Evolutionary conservation across 2,888 invertebrate species (phyloP), one percentile per base, ranked within the genome.

Genomic region (Dynastes maya): DNA sequence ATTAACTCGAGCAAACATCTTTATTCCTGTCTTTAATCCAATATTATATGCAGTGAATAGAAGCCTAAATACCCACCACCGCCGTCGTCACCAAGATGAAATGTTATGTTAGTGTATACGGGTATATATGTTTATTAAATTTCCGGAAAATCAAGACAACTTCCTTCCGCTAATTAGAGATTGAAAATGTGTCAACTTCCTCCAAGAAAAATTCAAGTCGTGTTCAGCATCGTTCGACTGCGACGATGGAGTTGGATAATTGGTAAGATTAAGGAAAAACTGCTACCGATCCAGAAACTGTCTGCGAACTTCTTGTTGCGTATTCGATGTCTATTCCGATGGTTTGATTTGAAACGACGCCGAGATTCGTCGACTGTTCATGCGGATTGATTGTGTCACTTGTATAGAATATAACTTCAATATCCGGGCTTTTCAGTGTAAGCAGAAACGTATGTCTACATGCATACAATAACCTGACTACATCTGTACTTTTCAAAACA

Each of bases 21-120:
- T 74, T 74, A 74, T 74, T 74, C 61, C 61, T 61, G 63, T 49
- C 63, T 63, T 61, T 74, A 74, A 74, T 74, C 72, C 61, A 74
- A 74, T 74, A 74, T 61, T 74, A 74, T 37, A 61, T 32, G 58
- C 61, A 61, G 45, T 74, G 72, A 74, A 74, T 74, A 74, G 72
- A 61, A 74, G 45, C 61, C 55, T 74, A 74, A 74, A 61, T 74
- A 63, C 63, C 29, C 72, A 11, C 55, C n/a, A 58, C 27, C 61
- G 37, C 72, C 45, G 45, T 61, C 37, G 49, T 74, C 22, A 13
- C 63, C 63, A 61, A 61, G 58, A 61, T 32, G 58, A 40, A 74
- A 74, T 40, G 32, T 63, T 74, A 49, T 55, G 55, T n/a, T 55
- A 51, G 53, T 72, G n/a, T 16, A 58, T 37, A 63, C 27, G 61